Base-by-base conservation (phyloP, 2,888 invertebrate species). In the Augiades crinisus region DNA sequence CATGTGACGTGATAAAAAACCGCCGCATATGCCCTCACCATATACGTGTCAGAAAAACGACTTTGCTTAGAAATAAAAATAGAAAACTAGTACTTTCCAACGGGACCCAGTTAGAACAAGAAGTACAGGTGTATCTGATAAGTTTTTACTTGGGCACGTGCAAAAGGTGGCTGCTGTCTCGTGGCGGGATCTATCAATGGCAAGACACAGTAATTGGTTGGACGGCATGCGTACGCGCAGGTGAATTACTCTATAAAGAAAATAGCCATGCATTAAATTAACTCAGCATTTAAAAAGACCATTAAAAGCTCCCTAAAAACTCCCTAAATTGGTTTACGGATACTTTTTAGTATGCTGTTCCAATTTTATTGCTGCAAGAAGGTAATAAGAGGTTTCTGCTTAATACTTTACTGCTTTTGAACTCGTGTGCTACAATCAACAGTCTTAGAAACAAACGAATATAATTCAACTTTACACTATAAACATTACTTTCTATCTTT, bases 161-260 rank as follows among this genome's bases (percentile, higher is more conserved):
- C 71, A 70, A 72, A 78, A 81, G 77, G 76, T 76, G 75, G n/a
- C 12, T 30, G 71, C 65, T 70, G 46, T 22, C 31, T 59, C 56
- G 63, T 62, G 60, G 67, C 65, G 70, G 37, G 72, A 72, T 81
- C 78, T 77, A 78, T 81, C 77, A 77, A 76, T 77, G 73, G 64
- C 61, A 64, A 58, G 63, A 69, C 69, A 69, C 73, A 63, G 62
- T 82, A 83, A 80, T 82, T 78, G 80, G 74, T 60, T 63, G 68
- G 71, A 60, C 64, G 63, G 67, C 67, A 64, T 71, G 67, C 67
- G 49, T 47, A 53, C 60, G 52, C 64, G 74, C 86, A 87, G 83
- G 82, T 85, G 84, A 73, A 76, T 72, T 68, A 61, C 58, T 62
- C 67, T 72, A 72, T 75, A 72, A 72, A 70, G 66, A 68, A 66